Evolutionary conservation across 2,888 invertebrate species (phyloP), one percentile per base, ranked within the genome.

Genomic region (Meta bourneti): DNA sequence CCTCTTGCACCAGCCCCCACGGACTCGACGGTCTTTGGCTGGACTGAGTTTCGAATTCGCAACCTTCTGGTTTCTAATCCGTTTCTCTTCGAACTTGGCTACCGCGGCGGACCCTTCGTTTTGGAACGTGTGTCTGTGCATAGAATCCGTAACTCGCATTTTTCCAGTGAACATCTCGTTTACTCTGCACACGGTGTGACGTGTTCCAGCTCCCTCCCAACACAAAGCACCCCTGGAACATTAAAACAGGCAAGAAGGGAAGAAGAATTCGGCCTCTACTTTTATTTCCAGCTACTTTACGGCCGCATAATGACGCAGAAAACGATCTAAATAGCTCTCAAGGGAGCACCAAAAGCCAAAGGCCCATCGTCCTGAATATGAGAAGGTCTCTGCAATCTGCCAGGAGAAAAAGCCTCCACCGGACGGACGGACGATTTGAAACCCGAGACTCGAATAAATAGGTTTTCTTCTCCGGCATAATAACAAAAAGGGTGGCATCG

Each of bases 371-470:
- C 13, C 13, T 61, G 11, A 8, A 8, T 75, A 20, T n/a, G 9
- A 16, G 71, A 71, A 7, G 7, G 71, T 34, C 75, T 75, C 48
- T 48, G 8, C 13, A 75, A 79, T 79, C n/a, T 8, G 16, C 13
- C 16, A 52, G 7, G 9, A 48, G 19, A 49, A 71, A 71, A 82
- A 82, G n/a, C n/a, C n/a, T 54, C 54, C n/a, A 61, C 7, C 16
- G n/a, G 6, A 9, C 74, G 20, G 20, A 75, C 54, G 19, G 52
- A 34, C 72, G 61, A 49, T 20, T 84, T 20, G 11, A 74, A 69
- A 54, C 77, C 34, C 49, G 11, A 81, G 83, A 84, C 79, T 78
- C 71, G 83, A 84, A 89, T 79, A 79, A 83, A 89, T 84, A 77
- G 77, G 70, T 11, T 51, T 83, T 78, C 52, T 52, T 34, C 34